Base-by-base conservation (phyloP, 2,113 vertebrate species). In the Arothron firmamentum region DNA sequence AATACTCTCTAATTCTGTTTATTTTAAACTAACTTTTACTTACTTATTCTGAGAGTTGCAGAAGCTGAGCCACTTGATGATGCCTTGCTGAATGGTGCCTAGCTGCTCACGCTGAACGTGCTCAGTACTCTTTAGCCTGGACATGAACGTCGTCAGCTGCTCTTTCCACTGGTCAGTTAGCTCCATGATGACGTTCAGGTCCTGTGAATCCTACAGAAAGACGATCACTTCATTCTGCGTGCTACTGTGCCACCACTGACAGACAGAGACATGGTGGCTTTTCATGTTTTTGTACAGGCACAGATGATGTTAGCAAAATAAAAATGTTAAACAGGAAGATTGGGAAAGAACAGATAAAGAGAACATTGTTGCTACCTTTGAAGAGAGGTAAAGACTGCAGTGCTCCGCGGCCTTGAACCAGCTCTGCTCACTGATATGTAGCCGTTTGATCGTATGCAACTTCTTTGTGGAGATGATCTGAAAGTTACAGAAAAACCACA, bases 391-490 rank as follows among this genome's bases (percentile, higher is more conserved):
- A n/a, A 84, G 61, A 38, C 85, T 63, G 70, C 93, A 94, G 79
- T 91, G 89, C 41, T 89, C 85, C 42, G 91, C 83, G 15, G 86
- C 55, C 59, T 86, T 89, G 64, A 41, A 83, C 93, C 94, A 93
- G 60, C 75, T 75, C 77, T 93, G 93, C 80, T 91, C 91, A 66
- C 74, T 88, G 41, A 89, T 47, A 49, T 91, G 89, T 21, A 96
- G 90, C 59, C 54, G 89, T 60, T 59, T 83, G 70, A 93, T 79
- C 63, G 92, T 21, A 15, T 88, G 81, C 51, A 96, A 83, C 64
- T 87, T 88, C 70, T 94, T 93, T 68, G 87, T 85, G 67, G 88
- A 85, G 77, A 93, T 92, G 68, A 95, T 87, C 94, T 96, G 84
- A 60, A 14, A 49, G 51, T 52, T 51, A 69, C 3, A 67, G 49